Evolutionary conservation across 2,113 vertebrate genomes (phyloP).

Genomic region (Carassius carassius): DNA sequence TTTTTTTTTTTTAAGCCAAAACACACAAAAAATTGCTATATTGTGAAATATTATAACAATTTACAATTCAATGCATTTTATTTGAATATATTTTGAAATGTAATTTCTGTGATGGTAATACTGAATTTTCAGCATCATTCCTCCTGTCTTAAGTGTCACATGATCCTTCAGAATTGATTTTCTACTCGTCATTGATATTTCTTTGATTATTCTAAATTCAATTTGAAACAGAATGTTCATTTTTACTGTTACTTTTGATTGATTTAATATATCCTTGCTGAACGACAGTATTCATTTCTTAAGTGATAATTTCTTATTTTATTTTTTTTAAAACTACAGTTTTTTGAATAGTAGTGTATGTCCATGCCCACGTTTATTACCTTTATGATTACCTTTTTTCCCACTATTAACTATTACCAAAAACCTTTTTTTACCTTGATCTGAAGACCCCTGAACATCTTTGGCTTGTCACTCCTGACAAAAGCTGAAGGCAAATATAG

Average conservation of each 20-base stretch:
- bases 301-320: too few species aligned
- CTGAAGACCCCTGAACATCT: conserved; percentile 97
- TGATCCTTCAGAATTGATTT: not conserved
- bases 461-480: conserved; percentile 97
- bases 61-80: too few species aligned
- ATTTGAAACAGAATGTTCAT: not conserved
- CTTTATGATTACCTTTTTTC: too few species aligned
- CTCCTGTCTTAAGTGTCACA: not conserved
- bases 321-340: too few species aligned
- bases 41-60: too few species aligned
- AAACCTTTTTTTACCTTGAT: conserved; percentile 83
- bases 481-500: conserved; percentile 84
- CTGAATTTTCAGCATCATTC: too few species aligned
- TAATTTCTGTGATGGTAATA: too few species aligned
- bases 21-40: too few species aligned
- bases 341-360: not conserved
- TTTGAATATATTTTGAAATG: too few species aligned
- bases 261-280: not conserved
- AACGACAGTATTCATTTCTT: not conserved
- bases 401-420: too few species aligned
- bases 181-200: too few species aligned
- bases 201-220: not conserved
- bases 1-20: too few species aligned
- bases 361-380: not conserved
- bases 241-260: not conserved